phyloP scores from a whole-genome alignment of 2,797 vertebrate species.

The Hybognathus amarus region DNA sequence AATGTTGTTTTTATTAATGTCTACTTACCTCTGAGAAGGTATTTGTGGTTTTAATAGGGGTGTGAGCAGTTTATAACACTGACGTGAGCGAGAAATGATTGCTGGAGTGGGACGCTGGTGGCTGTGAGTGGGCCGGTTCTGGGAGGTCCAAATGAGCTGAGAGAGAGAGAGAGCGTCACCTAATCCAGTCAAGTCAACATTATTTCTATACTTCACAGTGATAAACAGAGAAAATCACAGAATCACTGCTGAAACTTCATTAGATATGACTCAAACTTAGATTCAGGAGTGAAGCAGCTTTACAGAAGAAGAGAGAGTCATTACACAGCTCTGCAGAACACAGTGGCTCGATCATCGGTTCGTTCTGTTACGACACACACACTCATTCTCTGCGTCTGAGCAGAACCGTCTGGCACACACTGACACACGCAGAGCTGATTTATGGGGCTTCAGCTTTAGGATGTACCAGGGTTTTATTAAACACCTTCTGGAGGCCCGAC shows the following conservation, averaged over 20 bases:
- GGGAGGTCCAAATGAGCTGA: conserved; percentile 82
- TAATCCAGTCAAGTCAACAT: neutral
- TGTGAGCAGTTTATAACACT: conserved; percentile 79
- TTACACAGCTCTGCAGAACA: neutral
- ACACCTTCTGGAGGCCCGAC: conserved; percentile 75
- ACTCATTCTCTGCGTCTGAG: no score
- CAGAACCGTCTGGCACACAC: neutral
- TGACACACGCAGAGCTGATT: conserved; percentile 46
- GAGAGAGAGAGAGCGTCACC: conserved; percentile 15
- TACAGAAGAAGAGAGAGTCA: neutral
- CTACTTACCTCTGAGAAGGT: conserved; percentile 74
- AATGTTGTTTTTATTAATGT: conserved; percentile 77
- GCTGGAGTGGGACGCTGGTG: conserved; percentile 62
- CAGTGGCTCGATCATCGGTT: no score
- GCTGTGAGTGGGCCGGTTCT: conserved; percentile 70
- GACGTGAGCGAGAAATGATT: conserved; percentile 75
- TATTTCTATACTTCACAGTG: neutral
- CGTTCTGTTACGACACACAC: no score
- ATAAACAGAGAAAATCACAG: no score
- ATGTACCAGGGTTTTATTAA: conserved; percentile 78
- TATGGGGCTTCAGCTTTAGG: conserved; percentile 66
- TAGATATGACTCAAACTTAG: neutral
- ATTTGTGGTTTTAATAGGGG: conserved; percentile 77
- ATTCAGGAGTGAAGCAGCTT: neutral
- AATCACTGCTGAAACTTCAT: neutral